Evolutionary conservation across 2,797 vertebrate species (phyloP).

Genomic region (Paedocypris micromegethes): DNA sequence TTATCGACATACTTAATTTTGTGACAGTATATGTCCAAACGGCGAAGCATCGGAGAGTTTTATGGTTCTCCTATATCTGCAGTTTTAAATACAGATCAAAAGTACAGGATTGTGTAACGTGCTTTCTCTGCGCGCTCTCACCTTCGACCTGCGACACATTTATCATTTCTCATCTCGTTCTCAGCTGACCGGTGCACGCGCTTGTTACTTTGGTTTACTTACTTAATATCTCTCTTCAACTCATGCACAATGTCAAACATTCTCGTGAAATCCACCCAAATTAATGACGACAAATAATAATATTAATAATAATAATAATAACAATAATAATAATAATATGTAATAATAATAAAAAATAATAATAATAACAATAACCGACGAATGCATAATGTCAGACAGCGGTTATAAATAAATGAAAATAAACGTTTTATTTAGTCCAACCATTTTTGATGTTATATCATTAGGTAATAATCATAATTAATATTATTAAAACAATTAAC

Average conservation of each 20-base stretch:
- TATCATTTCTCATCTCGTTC: not conserved
- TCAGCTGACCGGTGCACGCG: not conserved
- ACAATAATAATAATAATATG: constrained; percentile 2
- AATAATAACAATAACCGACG: too few relatives aligned
- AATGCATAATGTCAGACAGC: too few relatives aligned
- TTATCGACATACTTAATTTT: constrained; percentile 1
- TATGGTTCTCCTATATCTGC: constrained; percentile 4
- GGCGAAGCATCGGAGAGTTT: too few relatives aligned
- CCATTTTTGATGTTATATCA: too few relatives aligned
- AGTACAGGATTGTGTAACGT: constrained; percentile 28
- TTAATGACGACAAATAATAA: not conserved
- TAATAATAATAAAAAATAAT: not conserved
- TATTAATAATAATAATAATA: constrained; percentile 3
- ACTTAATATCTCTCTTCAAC: constrained; percentile 19
- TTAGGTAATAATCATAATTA: too few relatives aligned
- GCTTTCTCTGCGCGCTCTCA: constrained; percentile 17
- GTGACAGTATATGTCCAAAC: too few relatives aligned
- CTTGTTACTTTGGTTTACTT: constrained; percentile 19
- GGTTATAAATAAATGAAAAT: too few relatives aligned
- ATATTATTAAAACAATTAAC: too few relatives aligned
- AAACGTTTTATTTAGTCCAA: too few relatives aligned
- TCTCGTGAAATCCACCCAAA: not conserved
- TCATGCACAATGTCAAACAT: not conserved
- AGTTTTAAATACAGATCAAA: constrained; percentile 33
- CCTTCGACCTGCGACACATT: constrained; percentile 14